Conservation (phyloP, 2,888 invertebrate genomes). For the Caradrina kadenii region DNA sequence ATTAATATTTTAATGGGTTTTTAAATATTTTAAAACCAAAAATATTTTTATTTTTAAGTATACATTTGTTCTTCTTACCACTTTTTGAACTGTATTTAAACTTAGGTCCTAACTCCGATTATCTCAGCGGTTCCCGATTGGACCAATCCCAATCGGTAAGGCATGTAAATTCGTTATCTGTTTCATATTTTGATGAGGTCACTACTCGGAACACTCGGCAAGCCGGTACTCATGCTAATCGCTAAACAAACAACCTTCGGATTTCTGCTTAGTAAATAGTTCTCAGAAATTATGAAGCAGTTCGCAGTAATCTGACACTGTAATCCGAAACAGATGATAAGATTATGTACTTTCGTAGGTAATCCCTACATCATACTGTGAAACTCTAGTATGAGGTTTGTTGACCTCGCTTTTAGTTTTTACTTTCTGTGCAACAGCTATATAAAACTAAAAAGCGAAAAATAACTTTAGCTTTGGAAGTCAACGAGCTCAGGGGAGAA, state of each 20-base stretch:
- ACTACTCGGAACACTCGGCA: neutral
- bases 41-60: too few species aligned
- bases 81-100: too few species aligned
- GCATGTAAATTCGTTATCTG: constrained; percentile 15
- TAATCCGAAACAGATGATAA: constrained; percentile 1
- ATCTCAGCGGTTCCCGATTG: constrained; percentile 7
- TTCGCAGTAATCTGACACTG: constrained; percentile 12
- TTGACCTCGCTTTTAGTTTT: too few species aligned
- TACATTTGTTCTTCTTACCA: too few species aligned
- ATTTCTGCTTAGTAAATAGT: constrained; percentile 13
- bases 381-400: too few species aligned
- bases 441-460: too few species aligned
- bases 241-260: constrained; percentile 8
- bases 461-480: too few species aligned
- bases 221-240: constrained; percentile 6
- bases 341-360: neutral
- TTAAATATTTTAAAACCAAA: too few species aligned
- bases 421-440: too few species aligned
- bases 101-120: too few species aligned
- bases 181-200: constrained; percentile 31
- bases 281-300: constrained; percentile 16
- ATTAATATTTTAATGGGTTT: too few species aligned
- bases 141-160: constrained; percentile 7
- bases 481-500: too few species aligned
- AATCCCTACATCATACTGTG: neutral